A percentile compares a stretch with the other conserved stretches of the same genome.
phyloP scores from a whole-genome alignment of 2,113 vertebrate genomes.

The Vidua macroura region DNA sequence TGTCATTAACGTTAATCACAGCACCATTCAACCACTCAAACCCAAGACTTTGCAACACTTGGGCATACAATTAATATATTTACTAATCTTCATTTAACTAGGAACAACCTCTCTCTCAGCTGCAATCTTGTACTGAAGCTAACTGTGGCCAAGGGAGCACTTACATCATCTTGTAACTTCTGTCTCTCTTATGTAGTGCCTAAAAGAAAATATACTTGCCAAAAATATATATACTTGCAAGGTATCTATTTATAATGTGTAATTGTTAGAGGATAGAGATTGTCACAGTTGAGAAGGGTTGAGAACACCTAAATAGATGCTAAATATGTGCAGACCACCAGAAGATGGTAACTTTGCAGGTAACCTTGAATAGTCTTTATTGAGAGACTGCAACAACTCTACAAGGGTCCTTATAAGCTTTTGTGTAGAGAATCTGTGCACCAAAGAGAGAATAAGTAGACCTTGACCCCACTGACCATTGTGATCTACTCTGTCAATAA shows the following conservation, averaged over 20 bases:
- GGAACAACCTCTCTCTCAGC: neutral
- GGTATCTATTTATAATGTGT: neutral
- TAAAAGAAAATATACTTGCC: neutral
- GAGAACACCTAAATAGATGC: neutral
- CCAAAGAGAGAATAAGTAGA: neutral
- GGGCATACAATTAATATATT: neutral
- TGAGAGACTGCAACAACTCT: neutral
- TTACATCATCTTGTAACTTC: neutral
- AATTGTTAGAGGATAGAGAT: neutral
- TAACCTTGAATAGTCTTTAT: neutral
- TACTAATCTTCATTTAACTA: neutral
- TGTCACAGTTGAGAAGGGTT: neutral
- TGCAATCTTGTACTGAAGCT: neutral
- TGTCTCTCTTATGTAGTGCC: neutral
- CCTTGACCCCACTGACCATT: neutral
- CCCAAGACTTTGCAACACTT: neutral
- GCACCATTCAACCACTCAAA: conserved; percentile 2
- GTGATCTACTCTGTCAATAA: neutral
- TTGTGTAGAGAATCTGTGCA: neutral
- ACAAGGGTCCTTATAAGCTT: neutral
- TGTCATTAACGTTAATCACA: conserved; percentile 11
- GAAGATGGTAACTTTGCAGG: neutral
- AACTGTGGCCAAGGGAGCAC: neutral
- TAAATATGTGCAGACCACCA: neutral
- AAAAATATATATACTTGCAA: neutral